Percentiles rank a stretch among this genome's conserved stretches.
Evolutionary conservation across 2,797 vertebrate species (phyloP).

Genomic region (Onychomys arenicola): DNA sequence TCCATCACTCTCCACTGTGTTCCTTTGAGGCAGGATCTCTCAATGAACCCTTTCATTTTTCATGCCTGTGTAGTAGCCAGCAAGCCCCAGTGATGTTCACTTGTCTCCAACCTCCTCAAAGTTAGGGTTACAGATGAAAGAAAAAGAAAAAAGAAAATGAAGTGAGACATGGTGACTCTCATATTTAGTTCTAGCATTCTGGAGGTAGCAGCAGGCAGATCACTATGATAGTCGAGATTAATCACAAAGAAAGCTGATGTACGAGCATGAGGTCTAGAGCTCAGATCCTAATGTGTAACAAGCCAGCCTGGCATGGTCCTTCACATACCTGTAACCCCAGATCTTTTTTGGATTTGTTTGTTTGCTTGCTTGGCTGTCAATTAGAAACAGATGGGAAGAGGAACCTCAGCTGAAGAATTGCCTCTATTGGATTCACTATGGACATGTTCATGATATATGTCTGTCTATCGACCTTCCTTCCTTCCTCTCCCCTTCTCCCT

Average conservation of each 20-base stretch:
- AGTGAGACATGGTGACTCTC: too few relatives aligned
- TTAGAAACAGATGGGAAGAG: background rate
- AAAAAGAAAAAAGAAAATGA: background rate
- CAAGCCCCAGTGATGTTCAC: background rate
- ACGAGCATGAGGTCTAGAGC: too few relatives aligned
- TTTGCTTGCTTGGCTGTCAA: background rate
- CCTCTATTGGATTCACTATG: background rate
- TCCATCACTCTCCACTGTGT: too few relatives aligned
- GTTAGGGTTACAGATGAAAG: background rate
- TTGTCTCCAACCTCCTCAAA: background rate
- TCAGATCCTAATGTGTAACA: too few relatives aligned
- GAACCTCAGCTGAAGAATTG: background rate
- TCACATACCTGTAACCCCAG: too few relatives aligned
- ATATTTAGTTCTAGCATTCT: too few relatives aligned
- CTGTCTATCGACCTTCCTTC: background rate
- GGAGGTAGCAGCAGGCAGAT: background rate
- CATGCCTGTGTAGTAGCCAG: background rate
- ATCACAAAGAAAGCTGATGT: too few relatives aligned
- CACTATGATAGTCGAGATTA: background rate
- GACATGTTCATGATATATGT: background rate
- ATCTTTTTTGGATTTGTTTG: too few relatives aligned
- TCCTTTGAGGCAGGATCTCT: background rate
- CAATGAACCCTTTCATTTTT: background rate
- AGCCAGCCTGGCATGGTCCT: too few relatives aligned
- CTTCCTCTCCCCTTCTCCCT: fast-evolving